Percentiles rank a stretch among this genome's conserved stretches.
Conservation (phyloP, 2,113 vertebrate species). For the Trogon surrucura region DNA sequence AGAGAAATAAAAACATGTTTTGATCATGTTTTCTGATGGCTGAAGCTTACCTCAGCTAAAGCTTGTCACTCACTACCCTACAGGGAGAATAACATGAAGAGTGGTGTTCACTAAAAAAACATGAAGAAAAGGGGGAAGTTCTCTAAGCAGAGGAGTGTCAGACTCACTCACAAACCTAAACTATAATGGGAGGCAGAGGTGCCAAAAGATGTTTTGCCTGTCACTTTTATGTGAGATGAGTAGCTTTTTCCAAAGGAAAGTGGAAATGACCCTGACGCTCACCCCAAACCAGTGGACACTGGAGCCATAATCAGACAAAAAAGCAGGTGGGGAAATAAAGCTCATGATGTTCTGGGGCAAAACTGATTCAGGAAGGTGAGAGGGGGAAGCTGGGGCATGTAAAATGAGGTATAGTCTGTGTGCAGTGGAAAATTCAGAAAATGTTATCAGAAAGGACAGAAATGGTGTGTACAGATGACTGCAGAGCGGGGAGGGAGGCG, state of each 20-base stretch:
- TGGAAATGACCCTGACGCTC: neutral
- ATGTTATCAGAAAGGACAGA: neutral
- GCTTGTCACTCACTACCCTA: neutral
- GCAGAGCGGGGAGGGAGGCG: neutral
- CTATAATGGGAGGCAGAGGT: neutral
- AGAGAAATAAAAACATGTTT: neutral
- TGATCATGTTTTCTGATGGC: neutral
- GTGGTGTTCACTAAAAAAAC: neutral
- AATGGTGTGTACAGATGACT: neutral
- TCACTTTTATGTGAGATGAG: neutral
- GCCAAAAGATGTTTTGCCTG: neutral
- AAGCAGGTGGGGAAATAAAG: neutral
- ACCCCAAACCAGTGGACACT: neutral
- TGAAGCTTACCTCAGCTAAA: neutral
- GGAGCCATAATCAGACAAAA: neutral
- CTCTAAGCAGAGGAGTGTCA: neutral
- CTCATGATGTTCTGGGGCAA: neutral
- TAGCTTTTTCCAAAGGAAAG: constrained; percentile 3
- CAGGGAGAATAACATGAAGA: neutral
- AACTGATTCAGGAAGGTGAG: neutral
- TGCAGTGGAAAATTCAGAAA: neutral
- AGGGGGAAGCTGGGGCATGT: neutral
- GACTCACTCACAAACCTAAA: neutral
- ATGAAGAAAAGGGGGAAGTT: neutral
- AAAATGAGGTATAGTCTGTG: neutral